These are phyloP conservation scores for Melanostigma gelatinosum DNA, from an alignment of 2,113 vertebrate species.

Conservation along the genomic window DNA sequence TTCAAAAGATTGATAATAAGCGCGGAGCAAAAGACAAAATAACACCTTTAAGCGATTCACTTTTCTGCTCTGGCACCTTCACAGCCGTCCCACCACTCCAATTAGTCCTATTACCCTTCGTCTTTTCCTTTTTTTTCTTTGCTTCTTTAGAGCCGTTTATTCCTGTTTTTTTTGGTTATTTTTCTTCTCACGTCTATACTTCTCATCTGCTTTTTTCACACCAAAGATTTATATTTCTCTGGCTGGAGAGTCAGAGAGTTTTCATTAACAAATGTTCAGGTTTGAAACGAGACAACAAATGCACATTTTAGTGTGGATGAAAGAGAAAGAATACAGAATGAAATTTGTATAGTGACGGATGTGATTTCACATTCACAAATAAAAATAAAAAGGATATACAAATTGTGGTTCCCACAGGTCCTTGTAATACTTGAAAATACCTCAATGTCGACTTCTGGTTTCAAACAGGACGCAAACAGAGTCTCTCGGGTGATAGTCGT, in stretches of 20 bases:
- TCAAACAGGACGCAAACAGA: too few relatives aligned
- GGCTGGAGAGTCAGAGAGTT: neutral
- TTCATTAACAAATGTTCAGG: neutral
- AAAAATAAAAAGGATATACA: neutral
- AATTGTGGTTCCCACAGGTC: neutral
- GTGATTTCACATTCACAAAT: neutral
- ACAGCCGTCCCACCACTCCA: constrained; percentile 10
- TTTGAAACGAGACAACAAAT: neutral
- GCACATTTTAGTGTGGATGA: neutral
- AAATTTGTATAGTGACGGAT: too few relatives aligned
- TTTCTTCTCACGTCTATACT: neutral
- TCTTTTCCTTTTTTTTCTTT: neutral
- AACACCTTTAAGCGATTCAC: constrained; percentile 22
- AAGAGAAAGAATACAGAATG: neutral
- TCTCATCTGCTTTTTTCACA: neutral
- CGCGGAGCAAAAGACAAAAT: constrained; percentile 18
- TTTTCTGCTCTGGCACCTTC: constrained; percentile 3
- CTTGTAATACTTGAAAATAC: too few relatives aligned
- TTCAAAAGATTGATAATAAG: neutral
- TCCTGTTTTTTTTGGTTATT: neutral
- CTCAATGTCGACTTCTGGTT: too few relatives aligned
- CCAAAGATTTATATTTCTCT: neutral
- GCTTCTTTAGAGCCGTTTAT: neutral
- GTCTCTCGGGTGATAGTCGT: too few relatives aligned
- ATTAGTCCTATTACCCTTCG: constrained; percentile 24